Evolutionary conservation across 2,797 vertebrate genomes (phyloP).

Genomic region (Sciurus carolinensis): DNA sequence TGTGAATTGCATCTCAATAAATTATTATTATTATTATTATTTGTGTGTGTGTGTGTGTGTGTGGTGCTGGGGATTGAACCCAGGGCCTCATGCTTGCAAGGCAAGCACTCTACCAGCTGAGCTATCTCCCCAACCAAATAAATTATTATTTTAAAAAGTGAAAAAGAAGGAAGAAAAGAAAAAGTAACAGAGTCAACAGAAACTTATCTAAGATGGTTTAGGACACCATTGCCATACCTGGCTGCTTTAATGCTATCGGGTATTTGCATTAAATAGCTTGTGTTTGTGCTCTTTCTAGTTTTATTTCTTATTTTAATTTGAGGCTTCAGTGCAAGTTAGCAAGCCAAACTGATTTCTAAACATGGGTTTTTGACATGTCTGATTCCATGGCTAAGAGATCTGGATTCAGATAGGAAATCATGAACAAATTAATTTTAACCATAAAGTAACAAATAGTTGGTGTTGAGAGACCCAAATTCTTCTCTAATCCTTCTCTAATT

Average conservation of each 20-base stretch:
- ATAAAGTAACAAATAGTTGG: background rate
- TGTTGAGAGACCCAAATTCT: background rate
- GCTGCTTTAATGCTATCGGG: background rate
- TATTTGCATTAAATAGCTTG: background rate
- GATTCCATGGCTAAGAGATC: slow-evolving; percentile 23
- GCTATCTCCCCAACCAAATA: background rate
- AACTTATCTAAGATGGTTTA: background rate
- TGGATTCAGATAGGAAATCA: slow-evolving; percentile 48
- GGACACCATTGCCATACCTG: background rate
- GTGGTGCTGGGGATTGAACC: too few species aligned
- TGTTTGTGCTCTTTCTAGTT: background rate
- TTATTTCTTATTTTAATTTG: background rate
- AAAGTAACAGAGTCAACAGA: background rate
- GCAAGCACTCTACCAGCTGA: too few species aligned
- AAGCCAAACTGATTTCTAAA: slow-evolving; percentile 20
- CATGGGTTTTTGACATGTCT: slow-evolving; percentile 4
- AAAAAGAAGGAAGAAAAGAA: background rate
- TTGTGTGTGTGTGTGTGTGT: too few species aligned
- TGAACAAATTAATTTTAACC: slow-evolving; percentile 26
- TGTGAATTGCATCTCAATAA: slow-evolving; percentile 54
- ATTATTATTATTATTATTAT: background rate
- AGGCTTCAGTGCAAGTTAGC: slow-evolving; percentile 55
- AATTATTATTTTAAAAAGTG: background rate
- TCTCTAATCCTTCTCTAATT: background rate
- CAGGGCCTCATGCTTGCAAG: too few species aligned